Percentiles rank a stretch among this genome's conserved stretches.
Conservation (phyloP, 2,113 vertebrate genomes). For the Sebastes fasciatus region DNA sequence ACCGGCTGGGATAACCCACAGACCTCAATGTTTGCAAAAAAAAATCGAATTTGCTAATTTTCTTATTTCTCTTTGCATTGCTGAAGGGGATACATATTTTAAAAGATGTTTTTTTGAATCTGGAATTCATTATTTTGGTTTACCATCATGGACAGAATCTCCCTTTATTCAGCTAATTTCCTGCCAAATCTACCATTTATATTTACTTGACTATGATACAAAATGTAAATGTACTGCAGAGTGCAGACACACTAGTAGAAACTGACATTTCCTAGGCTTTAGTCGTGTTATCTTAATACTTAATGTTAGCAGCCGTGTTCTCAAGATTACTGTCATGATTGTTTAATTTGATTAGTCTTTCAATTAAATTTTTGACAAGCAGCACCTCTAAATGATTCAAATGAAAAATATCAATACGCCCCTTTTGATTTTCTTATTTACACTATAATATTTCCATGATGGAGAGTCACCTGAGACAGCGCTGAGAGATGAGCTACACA, state of each 20-base stretch:
- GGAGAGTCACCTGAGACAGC: slow-evolving; percentile 13
- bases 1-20: too few relatives aligned
- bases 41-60: not conserved
- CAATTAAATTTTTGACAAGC: not conserved
- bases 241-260: not conserved
- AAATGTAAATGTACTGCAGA: not conserved
- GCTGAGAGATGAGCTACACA: not conserved
- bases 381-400: slow-evolving; percentile 1
- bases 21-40: not conserved
- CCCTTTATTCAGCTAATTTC: not conserved
- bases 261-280: too few relatives aligned
- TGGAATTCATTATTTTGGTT: not conserved
- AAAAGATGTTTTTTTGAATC: not conserved
- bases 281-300: not conserved
- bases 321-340: not conserved
- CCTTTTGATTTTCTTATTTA: slow-evolving; percentile 12
- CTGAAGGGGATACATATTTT: not conserved
- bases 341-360: not conserved
- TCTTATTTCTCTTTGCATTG: not conserved
- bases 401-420: slow-evolving; percentile 4
- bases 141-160: not conserved
- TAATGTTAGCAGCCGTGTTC: not conserved
- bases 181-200: not conserved
- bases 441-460: slow-evolving; percentile 22
- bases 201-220: not conserved